These are phyloP conservation scores for Drosophila nigricruria DNA, from an alignment of 2,888 invertebrate species.

Conservation along the genomic window DNA sequence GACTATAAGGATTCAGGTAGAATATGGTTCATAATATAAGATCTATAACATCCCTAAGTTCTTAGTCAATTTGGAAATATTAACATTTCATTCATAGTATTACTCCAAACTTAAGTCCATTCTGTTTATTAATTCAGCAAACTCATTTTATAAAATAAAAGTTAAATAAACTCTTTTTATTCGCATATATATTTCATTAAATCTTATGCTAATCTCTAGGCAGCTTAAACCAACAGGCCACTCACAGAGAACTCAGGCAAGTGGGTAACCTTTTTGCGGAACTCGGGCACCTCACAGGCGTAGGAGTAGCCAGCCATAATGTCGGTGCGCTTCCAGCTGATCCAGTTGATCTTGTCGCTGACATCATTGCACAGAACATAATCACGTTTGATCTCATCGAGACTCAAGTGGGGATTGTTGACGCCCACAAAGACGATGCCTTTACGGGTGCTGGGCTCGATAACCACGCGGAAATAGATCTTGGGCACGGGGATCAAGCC, in stretches of 20 bases:
- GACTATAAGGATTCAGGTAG: too few relatives aligned
- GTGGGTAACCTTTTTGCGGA: constrained; percentile 69
- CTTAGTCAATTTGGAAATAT: neutral
- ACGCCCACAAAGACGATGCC: constrained; percentile 87
- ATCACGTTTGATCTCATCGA: constrained; percentile 74
- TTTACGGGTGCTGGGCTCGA: constrained; percentile 84
- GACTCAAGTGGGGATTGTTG: constrained; percentile 80
- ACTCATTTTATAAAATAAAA: neutral
- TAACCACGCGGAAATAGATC: constrained; percentile 87
- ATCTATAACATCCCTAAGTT: too few relatives aligned
- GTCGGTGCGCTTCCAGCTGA: constrained; percentile 82
- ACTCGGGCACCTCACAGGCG: constrained; percentile 80
- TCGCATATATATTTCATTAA: constrained; percentile 8
- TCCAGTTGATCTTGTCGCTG: constrained; percentile 86
- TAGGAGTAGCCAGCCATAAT: constrained; percentile 81
- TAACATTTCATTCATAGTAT: neutral
- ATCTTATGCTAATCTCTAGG: neutral
- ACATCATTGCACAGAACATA: constrained; percentile 84
- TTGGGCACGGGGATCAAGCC: constrained; percentile 86
- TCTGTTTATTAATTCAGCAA: neutral
- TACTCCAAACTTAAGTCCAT: neutral
- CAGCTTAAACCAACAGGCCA: constrained; percentile 60
- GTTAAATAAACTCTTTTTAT: neutral
- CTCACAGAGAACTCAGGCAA: constrained; percentile 72
- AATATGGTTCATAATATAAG: too few relatives aligned